Percentiles rank a stretch among this genome's conserved stretches.
Evolutionary conservation across 2,113 vertebrate genomes (phyloP).

Genomic region (Pomatostomus ruficeps): DNA sequence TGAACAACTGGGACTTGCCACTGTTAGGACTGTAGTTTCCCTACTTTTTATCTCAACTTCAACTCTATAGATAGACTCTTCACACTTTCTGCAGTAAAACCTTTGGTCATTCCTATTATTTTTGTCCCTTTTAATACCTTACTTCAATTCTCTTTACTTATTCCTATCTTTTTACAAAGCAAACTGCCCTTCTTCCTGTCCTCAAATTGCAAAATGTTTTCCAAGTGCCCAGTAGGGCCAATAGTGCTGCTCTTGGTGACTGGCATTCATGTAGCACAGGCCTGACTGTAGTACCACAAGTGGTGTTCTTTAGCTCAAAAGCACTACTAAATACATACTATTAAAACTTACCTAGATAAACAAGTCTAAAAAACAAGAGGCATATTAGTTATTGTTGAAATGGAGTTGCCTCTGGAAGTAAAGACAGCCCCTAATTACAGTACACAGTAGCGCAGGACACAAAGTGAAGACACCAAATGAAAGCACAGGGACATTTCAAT

Average conservation of each 20-base stretch:
- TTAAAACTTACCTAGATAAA: conserved; percentile 1
- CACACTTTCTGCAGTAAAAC: background rate
- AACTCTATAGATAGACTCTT: background rate
- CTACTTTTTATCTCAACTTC: background rate
- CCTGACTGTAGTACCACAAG: background rate
- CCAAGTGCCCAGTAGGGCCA: background rate
- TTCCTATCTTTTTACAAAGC: background rate
- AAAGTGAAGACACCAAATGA: background rate
- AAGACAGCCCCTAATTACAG: background rate
- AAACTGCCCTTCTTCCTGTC: background rate
- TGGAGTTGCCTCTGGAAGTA: background rate
- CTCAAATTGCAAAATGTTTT: background rate
- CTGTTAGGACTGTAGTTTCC: background rate
- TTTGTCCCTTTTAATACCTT: background rate
- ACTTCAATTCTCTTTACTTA: background rate
- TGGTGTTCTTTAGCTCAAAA: background rate
- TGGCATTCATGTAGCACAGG: background rate
- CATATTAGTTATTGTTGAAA: background rate
- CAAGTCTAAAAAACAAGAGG: background rate
- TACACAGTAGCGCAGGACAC: background rate
- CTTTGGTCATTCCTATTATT: background rate
- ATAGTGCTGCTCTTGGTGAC: background rate
- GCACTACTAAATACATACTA: background rate
- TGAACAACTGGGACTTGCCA: background rate
- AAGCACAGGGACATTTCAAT: background rate